Conservation (phyloP, 2,888 invertebrate genomes). For the Lymantria dispar region DNA sequence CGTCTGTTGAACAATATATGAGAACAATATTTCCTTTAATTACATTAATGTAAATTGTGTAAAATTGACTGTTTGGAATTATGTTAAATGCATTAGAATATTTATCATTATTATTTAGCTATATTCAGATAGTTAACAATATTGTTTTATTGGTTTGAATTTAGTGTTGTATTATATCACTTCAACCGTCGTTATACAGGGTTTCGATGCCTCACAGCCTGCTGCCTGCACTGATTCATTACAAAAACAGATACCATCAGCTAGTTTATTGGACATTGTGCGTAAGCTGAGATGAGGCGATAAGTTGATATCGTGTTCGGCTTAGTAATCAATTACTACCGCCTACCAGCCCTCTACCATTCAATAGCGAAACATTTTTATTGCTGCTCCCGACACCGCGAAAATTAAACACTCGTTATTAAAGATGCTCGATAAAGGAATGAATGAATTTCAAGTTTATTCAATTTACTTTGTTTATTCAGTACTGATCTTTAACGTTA, state of each 20-base stretch:
- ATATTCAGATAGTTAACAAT: too few relatives aligned
- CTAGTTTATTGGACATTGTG: slow-evolving; percentile 80
- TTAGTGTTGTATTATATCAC: slow-evolving; percentile 9
- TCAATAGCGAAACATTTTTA: slow-evolving; percentile 64
- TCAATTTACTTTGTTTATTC: slow-evolving; percentile 53
- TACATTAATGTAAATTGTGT: too few relatives aligned
- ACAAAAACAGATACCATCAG: slow-evolving; percentile 69
- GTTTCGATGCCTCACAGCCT: slow-evolving; percentile 32
- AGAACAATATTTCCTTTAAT: too few relatives aligned
- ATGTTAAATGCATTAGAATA: too few relatives aligned
- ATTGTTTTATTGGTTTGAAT: too few relatives aligned
- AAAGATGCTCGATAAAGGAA: slow-evolving; percentile 53
- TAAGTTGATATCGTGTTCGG: slow-evolving; percentile 65
- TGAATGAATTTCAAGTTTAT: slow-evolving; percentile 51
- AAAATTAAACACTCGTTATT: slow-evolving; percentile 69
- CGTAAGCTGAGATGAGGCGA: slow-evolving; percentile 62
- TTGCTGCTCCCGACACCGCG: slow-evolving; percentile 54
- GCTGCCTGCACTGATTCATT: slow-evolving; percentile 68
- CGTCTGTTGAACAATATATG: too few relatives aligned
- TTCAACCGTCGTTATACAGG: slow-evolving; percentile 26
- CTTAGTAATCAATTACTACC: slow-evolving; percentile 70
- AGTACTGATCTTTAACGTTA: slow-evolving; percentile 28
- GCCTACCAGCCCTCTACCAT: slow-evolving; percentile 48
- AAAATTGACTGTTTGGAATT: too few relatives aligned
- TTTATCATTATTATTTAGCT: too few relatives aligned